Evolutionary conservation across 2,888 invertebrate species (phyloP), one percentile per base, ranked within the genome.

Genomic region (Cistogaster globosa): DNA sequence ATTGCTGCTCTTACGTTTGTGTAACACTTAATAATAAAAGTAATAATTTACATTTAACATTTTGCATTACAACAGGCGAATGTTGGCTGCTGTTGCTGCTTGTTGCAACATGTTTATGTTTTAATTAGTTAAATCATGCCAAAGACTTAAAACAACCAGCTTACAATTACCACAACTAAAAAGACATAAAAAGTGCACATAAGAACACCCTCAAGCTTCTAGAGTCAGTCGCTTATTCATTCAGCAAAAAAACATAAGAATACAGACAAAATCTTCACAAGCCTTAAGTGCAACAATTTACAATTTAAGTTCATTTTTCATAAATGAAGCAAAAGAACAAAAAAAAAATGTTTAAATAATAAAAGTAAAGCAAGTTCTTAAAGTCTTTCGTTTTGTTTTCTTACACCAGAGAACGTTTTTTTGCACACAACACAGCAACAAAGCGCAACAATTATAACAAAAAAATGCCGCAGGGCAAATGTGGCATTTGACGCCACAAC

Each of bases 281-380:
- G 81, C 81, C 82, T 85, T 85, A 78, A 85, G 69, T 85, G 74
- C 82, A 69, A 75, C 78, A 85, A 82, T 82, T 85, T 85, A 71
- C 78, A 85, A 85, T 85, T 85, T 82, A 81, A 85, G 82, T 82
- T 85, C 53, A 85, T 85, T 85, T 85, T 82, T 85, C 85, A 82
- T 85, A 85, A 78, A 65, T 75, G 68, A 75, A 42, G 83, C 79
- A 75, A 65, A 71, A 48, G 22, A 67, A n/a, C 18, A 63, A 53
- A 32, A 32, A 5, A 32, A 32, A 8, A 5, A 32, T 32, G 4
- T 26, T 26, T 26, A 69, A 22, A 75, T 74, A 71, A 62, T 32
- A 32, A 78, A 71, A 62, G 2, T 9, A 74, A 81, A 75, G 78
- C 69, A 81, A 51, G 72, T 77, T 77, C 71, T 60, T 53, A 57